Conservation (phyloP, 1,140 invertebrate species). For the Ephestia elutella region DNA sequence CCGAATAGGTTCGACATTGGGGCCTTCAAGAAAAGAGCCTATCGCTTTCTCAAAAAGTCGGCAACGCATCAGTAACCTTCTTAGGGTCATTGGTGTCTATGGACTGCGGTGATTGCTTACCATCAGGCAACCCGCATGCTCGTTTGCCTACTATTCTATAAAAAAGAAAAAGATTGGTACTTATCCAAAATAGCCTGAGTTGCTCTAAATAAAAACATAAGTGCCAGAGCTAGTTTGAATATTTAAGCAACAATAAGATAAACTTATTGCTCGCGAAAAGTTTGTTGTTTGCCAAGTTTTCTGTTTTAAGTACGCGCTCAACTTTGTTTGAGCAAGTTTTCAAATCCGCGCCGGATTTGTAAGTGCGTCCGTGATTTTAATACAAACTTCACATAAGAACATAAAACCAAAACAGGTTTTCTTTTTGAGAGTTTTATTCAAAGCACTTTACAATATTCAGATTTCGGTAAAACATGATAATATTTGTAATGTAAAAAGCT, state of each 20-base stretch:
- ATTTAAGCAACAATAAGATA: conserved; percentile 10
- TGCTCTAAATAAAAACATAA: neutral
- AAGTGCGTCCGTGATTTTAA: conserved; percentile 5
- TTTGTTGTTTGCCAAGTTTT: neutral
- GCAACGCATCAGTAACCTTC: too few species aligned
- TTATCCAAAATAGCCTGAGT: too few species aligned
- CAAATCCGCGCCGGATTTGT: conserved; percentile 9
- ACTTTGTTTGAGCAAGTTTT: conserved; percentile 11
- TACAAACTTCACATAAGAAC: neutral
- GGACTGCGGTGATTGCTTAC: too few species aligned
- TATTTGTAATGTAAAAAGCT: too few species aligned
- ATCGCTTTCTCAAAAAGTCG: too few species aligned
- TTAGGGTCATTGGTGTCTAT: too few species aligned
- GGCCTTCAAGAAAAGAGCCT: too few species aligned
- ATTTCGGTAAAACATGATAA: too few species aligned
- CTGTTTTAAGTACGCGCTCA: neutral
- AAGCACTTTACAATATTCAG: neutral
- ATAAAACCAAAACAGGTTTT: neutral
- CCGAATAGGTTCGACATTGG: too few species aligned
- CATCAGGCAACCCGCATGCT: too few species aligned
- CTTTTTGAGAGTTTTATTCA: neutral
- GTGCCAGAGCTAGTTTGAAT: neutral
- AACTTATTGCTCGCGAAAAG: conserved; percentile 1
- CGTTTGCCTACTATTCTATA: too few species aligned
- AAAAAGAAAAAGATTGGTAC: too few species aligned